Base-by-base conservation (phyloP, 2,113 vertebrate species). In the Planiliza haematocheilus region DNA sequence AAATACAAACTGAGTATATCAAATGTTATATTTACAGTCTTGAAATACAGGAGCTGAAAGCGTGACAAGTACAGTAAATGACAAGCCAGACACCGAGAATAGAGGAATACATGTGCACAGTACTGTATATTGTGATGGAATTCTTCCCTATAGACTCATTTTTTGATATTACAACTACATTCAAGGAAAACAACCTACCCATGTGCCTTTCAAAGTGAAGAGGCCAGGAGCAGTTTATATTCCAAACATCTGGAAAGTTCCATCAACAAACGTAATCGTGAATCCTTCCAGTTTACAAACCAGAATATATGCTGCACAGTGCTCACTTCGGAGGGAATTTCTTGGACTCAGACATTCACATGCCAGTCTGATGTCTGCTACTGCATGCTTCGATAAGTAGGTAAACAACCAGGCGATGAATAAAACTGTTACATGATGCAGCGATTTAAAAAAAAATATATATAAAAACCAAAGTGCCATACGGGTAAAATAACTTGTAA, bases 1-100 rank as follows among this genome's bases (percentile, higher is more conserved):
- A 87, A 90, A 85, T 93, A 82, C 82, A 86, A 88, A 91, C 52
- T 37, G 73, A 57, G 74, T 83, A 83, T 91, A 93, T 84, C 86
- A 89, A 91, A 91, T 81, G 77, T 84, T 60, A 49, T 90, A 91
- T 91, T 83, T 91, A 93, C 91, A 93, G 78, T 81, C 53, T 77
- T 77, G 60, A 88, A 86, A 79, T 83, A 79, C 82, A 87, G 58
- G 36, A 81, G 76, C 75, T 84, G 48, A 78, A 82, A 71, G 68
- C 42, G 55, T 81, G 41, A 83, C 73, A 83, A 62, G 56, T 73
- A 63, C 16, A 49, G 16, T 61, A 52, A 79, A 30, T 30, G 52
- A 77, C 13, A 7, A 64, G 56, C 53, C 34, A 62, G 30, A 65
- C 61, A 50, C 10, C 60, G 37, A 41, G 16, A 16, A 46, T 73